Evolutionary conservation across 2,888 invertebrate genomes (phyloP).

Genomic region (Drosophila incognita): DNA sequence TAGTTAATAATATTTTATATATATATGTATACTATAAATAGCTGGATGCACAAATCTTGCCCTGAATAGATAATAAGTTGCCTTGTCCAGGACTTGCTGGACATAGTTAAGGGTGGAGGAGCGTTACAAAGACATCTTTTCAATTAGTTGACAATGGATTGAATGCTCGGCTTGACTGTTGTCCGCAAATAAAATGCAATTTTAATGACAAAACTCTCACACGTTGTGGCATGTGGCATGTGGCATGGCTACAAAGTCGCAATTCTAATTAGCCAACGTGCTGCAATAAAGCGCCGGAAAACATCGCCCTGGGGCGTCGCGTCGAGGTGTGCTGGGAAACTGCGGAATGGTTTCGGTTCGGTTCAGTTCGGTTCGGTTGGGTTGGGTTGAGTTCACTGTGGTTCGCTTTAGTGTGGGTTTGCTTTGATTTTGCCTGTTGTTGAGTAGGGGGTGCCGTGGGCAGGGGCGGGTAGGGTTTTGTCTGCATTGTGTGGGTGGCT

Average conservation of each 20-base stretch:
- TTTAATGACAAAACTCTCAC: constrained; percentile 68
- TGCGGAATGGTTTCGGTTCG: constrained; percentile 6
- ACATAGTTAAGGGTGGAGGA: constrained; percentile 1
- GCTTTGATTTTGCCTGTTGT: neutral
- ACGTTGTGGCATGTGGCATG: constrained; percentile 39
- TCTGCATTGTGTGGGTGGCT: constrained; percentile 40
- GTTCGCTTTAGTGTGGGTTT: neutral
- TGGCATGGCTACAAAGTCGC: constrained; percentile 42
- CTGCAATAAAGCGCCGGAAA: constrained; percentile 66
- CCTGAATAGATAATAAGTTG: neutral
- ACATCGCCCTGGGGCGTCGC: constrained; percentile 36
- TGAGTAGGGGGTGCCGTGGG: neutral
- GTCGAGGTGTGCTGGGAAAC: constrained; percentile 15
- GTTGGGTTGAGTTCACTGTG: constrained; percentile 1
- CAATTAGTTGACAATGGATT: constrained; percentile 34
- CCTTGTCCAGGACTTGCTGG: neutral
- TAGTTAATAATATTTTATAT: neutral
- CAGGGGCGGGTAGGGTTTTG: neutral
- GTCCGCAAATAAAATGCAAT: constrained; percentile 68
- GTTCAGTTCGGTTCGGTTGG: constrained; percentile 6
- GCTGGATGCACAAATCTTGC: neutral
- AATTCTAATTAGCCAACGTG: constrained; percentile 71
- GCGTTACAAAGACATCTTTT: constrained; percentile 1
- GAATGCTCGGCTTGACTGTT: constrained; percentile 32
- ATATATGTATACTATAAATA: neutral